These are phyloP conservation scores for Naja naja DNA, from an alignment of 2,113 vertebrate species.

Conservation along the genomic window DNA sequence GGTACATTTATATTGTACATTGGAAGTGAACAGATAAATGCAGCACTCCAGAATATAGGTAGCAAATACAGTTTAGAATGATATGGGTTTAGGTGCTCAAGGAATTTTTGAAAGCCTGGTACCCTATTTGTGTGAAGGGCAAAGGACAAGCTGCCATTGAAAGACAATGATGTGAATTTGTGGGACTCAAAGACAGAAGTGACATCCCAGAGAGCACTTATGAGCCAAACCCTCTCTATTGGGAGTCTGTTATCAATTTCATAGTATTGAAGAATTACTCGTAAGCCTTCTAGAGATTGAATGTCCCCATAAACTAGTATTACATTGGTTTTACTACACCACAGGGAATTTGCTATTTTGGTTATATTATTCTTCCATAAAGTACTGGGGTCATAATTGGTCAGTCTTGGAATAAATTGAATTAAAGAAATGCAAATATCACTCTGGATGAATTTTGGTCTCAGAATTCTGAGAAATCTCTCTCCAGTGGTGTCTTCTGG, in stretches of 20 bases:
- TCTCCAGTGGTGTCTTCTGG: not conserved
- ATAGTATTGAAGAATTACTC: not conserved
- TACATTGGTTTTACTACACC: not conserved
- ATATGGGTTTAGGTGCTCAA: not conserved
- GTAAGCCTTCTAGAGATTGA: not conserved
- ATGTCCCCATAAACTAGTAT: not conserved
- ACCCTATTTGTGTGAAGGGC: not conserved
- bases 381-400: rapidly evolving
- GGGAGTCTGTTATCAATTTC: rapidly evolving
- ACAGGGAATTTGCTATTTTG: rapidly evolving
- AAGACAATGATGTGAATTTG: not conserved
- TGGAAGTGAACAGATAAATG: not conserved
- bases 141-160: not conserved
- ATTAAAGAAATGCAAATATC: not conserved
- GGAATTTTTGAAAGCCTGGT: not conserved
- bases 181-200: not conserved
- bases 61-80: not conserved
- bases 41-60: not conserved
- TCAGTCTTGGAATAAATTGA: not conserved
- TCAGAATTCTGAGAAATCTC: not conserved
- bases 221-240: not conserved
- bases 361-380: not conserved
- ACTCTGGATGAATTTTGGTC: not conserved
- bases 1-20: rapidly evolving
- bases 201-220: not conserved